These are phyloP conservation scores for Potamarius usumacintae DNA, from an alignment of 2,113 vertebrate species.

Conservation along the genomic window DNA sequence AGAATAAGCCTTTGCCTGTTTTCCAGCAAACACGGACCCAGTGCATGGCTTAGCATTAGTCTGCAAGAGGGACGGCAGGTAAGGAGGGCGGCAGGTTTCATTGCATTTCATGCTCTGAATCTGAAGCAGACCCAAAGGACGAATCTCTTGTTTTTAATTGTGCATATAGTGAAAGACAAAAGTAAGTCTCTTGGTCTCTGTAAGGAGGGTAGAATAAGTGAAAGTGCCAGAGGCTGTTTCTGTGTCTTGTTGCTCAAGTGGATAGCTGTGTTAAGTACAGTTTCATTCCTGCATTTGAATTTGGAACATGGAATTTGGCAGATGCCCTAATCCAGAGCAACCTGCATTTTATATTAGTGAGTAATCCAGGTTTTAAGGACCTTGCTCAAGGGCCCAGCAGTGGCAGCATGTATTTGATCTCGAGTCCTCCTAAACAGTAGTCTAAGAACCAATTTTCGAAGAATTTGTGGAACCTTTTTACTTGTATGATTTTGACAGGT, in stretches of 20 bases:
- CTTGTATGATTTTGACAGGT: background rate
- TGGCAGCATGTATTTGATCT: background rate
- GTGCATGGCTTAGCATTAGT: background rate
- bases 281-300: background rate
- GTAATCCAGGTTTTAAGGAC: background rate
- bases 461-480: background rate
- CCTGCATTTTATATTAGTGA: background rate
- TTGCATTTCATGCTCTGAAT: conserved; percentile 17
- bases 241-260: conserved; percentile 15
- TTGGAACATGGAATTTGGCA: background rate
- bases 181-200: conserved; percentile 45
- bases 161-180: conserved; percentile 49
- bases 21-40: background rate
- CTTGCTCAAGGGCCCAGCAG: background rate
- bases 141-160: conserved; percentile 50
- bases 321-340: background rate
- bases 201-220: conserved; percentile 57
- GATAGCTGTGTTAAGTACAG: background rate
- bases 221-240: conserved; percentile 45
- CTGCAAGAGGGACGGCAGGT: background rate
- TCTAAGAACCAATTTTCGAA: background rate
- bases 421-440: no score
- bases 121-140: conserved; percentile 1
- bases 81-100: background rate
- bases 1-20: background rate